Conservation (phyloP, 2,113 vertebrate species). For the Coregonus clupeaformis region DNA sequence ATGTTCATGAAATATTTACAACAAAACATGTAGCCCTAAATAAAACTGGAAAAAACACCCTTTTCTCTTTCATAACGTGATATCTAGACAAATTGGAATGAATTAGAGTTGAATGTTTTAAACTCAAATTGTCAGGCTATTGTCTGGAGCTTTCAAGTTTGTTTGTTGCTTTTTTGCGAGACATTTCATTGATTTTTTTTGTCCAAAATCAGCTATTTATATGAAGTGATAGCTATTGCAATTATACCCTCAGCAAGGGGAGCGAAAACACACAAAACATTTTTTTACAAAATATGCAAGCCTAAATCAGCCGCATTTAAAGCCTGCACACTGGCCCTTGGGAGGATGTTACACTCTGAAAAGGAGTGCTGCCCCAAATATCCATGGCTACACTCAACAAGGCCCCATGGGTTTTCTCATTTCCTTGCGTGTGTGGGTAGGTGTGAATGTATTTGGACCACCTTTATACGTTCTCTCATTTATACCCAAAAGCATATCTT, state of each 20-base stretch:
- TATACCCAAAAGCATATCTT: conserved; percentile 7
- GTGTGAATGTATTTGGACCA: neutral
- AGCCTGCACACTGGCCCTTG: neutral
- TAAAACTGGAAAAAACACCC: neutral
- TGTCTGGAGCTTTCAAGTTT: too few species aligned
- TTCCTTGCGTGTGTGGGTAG: neutral
- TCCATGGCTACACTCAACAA: neutral
- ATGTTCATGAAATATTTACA: neutral
- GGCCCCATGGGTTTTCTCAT: neutral
- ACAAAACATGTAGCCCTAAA: neutral
- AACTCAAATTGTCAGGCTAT: too few species aligned
- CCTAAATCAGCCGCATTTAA: neutral
- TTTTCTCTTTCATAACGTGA: neutral
- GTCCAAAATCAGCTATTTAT: too few species aligned
- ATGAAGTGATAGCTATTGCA: neutral
- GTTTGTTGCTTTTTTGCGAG: too few species aligned
- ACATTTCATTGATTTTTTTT: too few species aligned
- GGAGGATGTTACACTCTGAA: neutral
- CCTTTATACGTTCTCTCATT: conserved; percentile 25
- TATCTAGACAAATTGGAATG: neutral
- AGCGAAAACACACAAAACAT: neutral
- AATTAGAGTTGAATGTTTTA: too few species aligned
- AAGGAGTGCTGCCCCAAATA: neutral
- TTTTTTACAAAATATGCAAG: neutral
- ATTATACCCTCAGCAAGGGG: neutral